Percentiles rank a stretch among this genome's conserved stretches.
Evolutionary conservation across 1,140 invertebrate genomes (phyloP).

Genomic region (Meloidogyne hapla): DNA sequence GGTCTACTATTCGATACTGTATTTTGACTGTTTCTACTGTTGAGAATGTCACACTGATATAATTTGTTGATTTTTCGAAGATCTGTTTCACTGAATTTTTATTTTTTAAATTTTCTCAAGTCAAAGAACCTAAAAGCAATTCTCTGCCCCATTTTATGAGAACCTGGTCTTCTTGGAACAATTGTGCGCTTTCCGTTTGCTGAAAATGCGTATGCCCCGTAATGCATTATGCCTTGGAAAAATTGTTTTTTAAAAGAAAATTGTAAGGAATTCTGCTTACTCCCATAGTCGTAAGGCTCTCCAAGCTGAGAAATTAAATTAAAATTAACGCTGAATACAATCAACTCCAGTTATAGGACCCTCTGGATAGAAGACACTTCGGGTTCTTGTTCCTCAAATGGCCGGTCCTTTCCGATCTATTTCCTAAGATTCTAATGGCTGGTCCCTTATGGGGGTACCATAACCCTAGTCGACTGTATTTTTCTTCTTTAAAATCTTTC

Average conservation of each 20-base stretch:
- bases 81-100: slow-evolving; percentile 65
- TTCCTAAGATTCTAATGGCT: too few relatives aligned
- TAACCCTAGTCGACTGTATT: too few relatives aligned
- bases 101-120: slow-evolving; percentile 24
- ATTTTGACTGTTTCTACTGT: not conserved
- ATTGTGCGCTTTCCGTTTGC: slow-evolving; percentile 67
- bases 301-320: slow-evolving; percentile 17
- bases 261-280: slow-evolving; percentile 13
- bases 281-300: slow-evolving; percentile 66
- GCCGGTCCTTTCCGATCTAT: too few relatives aligned
- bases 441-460: too few relatives aligned
- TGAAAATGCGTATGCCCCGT: slow-evolving; percentile 68
- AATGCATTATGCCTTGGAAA: slow-evolving; percentile 64
- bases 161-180: slow-evolving; percentile 65
- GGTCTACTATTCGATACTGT: slow-evolving; percentile 6
- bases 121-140: slow-evolving; percentile 64
- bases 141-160: slow-evolving; percentile 67
- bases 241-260: slow-evolving; percentile 19
- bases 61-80: slow-evolving; percentile 67
- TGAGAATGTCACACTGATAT: slow-evolving; percentile 64
- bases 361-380: too few relatives aligned
- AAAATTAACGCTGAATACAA: too few relatives aligned
- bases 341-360: too few relatives aligned
- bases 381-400: too few relatives aligned
- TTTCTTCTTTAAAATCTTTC: too few relatives aligned